Conservation (phyloP, 2,113 vertebrate species). For the Toxotes jaculatrix region DNA sequence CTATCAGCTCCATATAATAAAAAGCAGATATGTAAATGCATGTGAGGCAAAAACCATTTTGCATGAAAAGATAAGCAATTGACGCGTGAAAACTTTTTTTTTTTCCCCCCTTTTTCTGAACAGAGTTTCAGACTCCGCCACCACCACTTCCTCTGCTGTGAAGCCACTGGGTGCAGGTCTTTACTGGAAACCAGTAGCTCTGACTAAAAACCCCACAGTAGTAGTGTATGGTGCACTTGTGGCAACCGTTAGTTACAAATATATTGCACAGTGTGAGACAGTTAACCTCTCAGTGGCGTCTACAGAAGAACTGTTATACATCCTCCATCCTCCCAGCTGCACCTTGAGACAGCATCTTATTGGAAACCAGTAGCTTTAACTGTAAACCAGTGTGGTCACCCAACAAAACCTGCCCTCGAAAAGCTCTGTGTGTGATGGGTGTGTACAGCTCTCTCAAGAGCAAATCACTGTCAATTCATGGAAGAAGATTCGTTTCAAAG, state of each 20-base stretch:
- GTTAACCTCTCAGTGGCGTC: constrained; percentile 44
- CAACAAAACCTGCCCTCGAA: neutral
- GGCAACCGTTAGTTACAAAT: constrained; percentile 44
- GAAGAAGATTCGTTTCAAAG: constrained; percentile 35
- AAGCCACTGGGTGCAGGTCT: constrained; percentile 68
- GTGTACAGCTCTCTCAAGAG: constrained; percentile 2
- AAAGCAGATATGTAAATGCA: constrained; percentile 42
- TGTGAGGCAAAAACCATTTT: constrained; percentile 1
- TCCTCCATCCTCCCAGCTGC: constrained; percentile 36
- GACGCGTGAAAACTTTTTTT: constrained; percentile 19
- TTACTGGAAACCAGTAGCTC: constrained; percentile 81
- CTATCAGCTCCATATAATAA: constrained; percentile 9
- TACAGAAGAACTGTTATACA: constrained; percentile 28
- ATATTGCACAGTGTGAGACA: constrained; percentile 32
- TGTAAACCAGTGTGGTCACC: constrained; percentile 21
- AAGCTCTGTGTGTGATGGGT: neutral
- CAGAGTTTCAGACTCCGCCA: constrained; percentile 69
- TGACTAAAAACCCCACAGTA: constrained; percentile 75
- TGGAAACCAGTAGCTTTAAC: constrained; percentile 62
- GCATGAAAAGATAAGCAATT: constrained; percentile 53
- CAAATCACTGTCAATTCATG: neutral
- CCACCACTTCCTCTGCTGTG: constrained; percentile 80
- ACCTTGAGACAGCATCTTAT: constrained; percentile 32
- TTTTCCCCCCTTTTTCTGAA: constrained; percentile 54
- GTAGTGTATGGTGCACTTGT: constrained; percentile 30